phyloP scores from a whole-genome alignment of 2,113 vertebrate species.

The Rhinoderma darwinii region DNA sequence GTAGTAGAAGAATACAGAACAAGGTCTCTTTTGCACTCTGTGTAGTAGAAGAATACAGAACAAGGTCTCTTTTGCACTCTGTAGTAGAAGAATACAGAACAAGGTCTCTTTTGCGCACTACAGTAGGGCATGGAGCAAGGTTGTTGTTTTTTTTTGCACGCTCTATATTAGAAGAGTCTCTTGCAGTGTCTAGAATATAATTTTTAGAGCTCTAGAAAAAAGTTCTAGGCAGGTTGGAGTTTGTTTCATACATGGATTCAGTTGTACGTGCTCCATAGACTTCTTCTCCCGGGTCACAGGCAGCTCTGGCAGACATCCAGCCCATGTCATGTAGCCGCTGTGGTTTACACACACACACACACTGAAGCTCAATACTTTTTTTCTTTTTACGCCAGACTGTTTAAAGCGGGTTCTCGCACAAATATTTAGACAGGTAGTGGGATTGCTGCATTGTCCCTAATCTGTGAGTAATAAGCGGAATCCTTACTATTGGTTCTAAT shows the following conservation, averaged over 20 bases:
- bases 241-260: neutral
- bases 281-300: neutral
- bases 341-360: slow-evolving; percentile 2
- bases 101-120: neutral
- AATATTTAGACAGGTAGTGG: slow-evolving; percentile 43
- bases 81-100: neutral
- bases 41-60: neutral
- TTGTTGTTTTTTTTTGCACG: neutral
- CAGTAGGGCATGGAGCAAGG: neutral
- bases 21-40: neutral
- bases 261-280: neutral
- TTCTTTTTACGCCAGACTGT: slow-evolving; percentile 15
- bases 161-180: neutral
- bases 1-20: neutral
- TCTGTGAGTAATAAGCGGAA: neutral
- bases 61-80: neutral
- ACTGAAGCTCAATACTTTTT: neutral
- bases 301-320: slow-evolving; percentile 25
- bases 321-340: slow-evolving; percentile 11
- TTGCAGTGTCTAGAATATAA: neutral
- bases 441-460: neutral
- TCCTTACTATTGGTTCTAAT: neutral
- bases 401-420: neutral
- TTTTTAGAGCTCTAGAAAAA: neutral
- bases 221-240: neutral